phyloP scores from a whole-genome alignment of 2,797 vertebrate species.

The Fringilla coelebs region DNA sequence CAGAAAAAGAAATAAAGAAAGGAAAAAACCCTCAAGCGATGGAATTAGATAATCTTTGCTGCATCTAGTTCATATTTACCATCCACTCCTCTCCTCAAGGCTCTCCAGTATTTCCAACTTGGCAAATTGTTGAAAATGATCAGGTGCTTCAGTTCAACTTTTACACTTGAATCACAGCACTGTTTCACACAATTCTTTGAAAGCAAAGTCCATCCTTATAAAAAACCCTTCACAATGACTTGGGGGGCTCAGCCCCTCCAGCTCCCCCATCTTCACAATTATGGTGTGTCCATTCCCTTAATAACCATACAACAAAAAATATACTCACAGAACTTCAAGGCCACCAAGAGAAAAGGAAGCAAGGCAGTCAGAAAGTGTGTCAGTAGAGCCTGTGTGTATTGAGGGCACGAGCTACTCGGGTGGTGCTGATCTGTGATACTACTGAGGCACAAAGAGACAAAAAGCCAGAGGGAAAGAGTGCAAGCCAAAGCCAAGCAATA shows the following conservation, averaged over 20 bases:
- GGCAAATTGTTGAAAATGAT: neutral
- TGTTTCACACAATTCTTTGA: neutral
- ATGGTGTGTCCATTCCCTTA: neutral
- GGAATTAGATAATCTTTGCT: neutral
- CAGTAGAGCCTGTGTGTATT: neutral
- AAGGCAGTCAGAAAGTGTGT: neutral
- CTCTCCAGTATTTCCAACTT: neutral
- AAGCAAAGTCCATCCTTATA: neutral
- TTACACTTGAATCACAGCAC: neutral
- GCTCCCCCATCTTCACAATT: neutral
- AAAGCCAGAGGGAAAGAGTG: neutral
- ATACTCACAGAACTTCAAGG: neutral
- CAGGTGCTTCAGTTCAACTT: neutral
- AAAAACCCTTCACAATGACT: neutral
- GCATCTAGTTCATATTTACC: neutral
- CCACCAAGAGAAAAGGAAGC: neutral
- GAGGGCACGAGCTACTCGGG: neutral
- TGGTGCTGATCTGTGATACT: neutral
- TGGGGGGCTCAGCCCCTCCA: neutral
- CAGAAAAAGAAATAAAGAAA: neutral
- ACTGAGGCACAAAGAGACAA: neutral
- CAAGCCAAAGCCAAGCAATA: neutral
- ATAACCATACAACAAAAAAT: neutral
- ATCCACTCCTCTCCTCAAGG: neutral
- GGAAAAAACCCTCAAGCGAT: rapidly evolving